These are phyloP conservation scores for Panopea generosa DNA, from an alignment of 2,888 invertebrate species.

Conservation along the genomic window DNA sequence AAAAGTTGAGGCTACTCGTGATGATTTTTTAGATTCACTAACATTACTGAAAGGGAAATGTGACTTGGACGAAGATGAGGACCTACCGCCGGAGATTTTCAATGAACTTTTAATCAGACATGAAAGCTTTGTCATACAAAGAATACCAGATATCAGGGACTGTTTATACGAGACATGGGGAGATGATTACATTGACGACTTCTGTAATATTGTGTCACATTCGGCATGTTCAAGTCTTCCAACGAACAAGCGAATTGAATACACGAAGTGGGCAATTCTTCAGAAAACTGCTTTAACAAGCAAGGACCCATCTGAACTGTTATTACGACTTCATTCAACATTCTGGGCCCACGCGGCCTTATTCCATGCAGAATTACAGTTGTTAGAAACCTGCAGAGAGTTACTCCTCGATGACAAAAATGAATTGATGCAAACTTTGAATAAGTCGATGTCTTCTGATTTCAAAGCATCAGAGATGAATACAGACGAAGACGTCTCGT, in stretches of 20 bases:
- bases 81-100: constrained; percentile 48
- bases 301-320: not conserved
- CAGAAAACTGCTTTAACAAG: not conserved
- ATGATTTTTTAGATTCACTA: constrained; percentile 52
- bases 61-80: constrained; percentile 55
- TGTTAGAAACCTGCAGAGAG: constrained; percentile 26
- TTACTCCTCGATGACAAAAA: not conserved
- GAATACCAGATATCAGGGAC: constrained; percentile 14
- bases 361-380: constrained; percentile 21
- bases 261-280: not conserved
- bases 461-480: too few species aligned
- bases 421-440: too few species aligned
- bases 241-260: not conserved
- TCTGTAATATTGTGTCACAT: constrained; percentile 27
- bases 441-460: too few species aligned
- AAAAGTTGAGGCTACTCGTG: constrained; percentile 47
- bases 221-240: not conserved
- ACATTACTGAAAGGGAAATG: constrained; percentile 38
- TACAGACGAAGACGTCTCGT: too few species aligned
- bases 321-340: constrained; percentile 27
- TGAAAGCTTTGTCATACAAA: constrained; percentile 33
- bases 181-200: constrained; percentile 45
- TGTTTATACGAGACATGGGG: constrained; percentile 8
- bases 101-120: constrained; percentile 37
- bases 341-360: constrained; percentile 9